phyloP scores from a whole-genome alignment of 2,113 vertebrate species.

The Ameiurus melas region DNA sequence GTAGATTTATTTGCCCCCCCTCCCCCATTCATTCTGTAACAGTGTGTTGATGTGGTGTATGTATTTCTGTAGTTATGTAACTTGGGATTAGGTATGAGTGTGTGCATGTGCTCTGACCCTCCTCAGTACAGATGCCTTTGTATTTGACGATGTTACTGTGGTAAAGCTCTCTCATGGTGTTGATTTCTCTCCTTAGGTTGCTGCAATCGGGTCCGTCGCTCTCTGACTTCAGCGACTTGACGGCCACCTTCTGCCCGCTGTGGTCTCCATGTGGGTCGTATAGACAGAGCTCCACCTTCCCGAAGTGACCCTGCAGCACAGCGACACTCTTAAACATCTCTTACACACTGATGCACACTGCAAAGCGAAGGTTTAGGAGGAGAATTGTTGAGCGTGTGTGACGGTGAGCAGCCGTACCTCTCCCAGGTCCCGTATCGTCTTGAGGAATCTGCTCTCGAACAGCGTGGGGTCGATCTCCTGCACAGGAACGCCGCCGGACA shows the following conservation, averaged over 20 bases:
- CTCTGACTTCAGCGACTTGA: conserved; percentile 84
- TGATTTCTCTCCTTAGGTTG: conserved; percentile 84
- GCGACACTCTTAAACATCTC: not conserved
- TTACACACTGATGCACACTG: not conserved
- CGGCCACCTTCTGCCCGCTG: conserved; percentile 83
- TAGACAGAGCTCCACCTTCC: conserved; percentile 84
- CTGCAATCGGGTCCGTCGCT: conserved; percentile 80
- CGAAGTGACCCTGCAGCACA: conserved; percentile 80
- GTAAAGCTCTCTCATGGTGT: conserved; percentile 83
- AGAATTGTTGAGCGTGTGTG: not conserved
- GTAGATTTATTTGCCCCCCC: too few species aligned
- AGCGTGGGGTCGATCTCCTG: conserved; percentile 80
- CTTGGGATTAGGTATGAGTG: not conserved
- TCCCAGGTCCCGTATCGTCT: conserved; percentile 79
- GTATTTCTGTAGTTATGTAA: not conserved
- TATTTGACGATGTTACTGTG: conserved; percentile 89
- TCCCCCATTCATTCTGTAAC: not conserved
- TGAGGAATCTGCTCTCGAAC: conserved; percentile 84
- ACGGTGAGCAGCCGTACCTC: conserved; percentile 67
- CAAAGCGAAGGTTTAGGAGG: not conserved
- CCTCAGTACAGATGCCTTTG: conserved; percentile 85
- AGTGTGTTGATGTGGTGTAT: not conserved
- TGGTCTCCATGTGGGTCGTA: conserved; percentile 85
- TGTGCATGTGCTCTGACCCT: conserved; percentile 66
- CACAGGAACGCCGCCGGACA: conserved; percentile 56